Evolutionary conservation across 2,113 vertebrate species (phyloP), one percentile per base, ranked within the genome.

Genomic region (Strix uralensis): DNA sequence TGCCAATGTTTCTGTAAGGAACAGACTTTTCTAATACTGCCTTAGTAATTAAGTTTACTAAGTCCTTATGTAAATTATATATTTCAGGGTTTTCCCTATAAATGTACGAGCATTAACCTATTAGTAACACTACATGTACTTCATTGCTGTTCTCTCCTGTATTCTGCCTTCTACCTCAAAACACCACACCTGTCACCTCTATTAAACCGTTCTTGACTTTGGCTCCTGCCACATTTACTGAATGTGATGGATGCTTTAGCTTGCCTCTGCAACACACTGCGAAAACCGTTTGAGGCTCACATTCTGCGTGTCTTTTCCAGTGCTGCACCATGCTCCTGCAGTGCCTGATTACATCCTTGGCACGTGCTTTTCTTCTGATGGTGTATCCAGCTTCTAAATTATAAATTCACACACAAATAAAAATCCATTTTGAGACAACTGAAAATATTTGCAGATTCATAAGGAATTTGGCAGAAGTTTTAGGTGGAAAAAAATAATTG

Each of bases 261-360:
- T 52, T 61, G 29, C 26, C 58, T 81, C 27, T 73, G n/a, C 65
- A 69, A 18, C 51, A 40, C 36, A 4, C 42, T 36, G 32, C 38
- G 47, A 90, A 72, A 92, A 21, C 19, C 32, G 1, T 58, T 22
- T 49, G 63, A 88, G 23, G 42, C 17, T 86, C 38, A 29, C 5
- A 16, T 38, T 46, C 34, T 70, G 27, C 32, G 18, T 44, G 4
- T 17, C 29, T 61, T 75, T 55, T 61, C 54, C 46, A 65, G 5
- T 7, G n/a, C 57, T 55, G 34, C 61, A 15, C 15, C 0, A 0
- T 25, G 42, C 7, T 75, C 81, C 21, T 57, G 21, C 55, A 49
- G 40, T 5, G 11, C 14, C 0, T 0, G 34, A 79, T 59, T 52
- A 74, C 10, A 7, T 13, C 15, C 49, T n/a, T 32, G 42, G 22